Evolutionary conservation across 2,888 invertebrate genomes (phyloP).

Genomic region (Hypolimnas misippus): DNA sequence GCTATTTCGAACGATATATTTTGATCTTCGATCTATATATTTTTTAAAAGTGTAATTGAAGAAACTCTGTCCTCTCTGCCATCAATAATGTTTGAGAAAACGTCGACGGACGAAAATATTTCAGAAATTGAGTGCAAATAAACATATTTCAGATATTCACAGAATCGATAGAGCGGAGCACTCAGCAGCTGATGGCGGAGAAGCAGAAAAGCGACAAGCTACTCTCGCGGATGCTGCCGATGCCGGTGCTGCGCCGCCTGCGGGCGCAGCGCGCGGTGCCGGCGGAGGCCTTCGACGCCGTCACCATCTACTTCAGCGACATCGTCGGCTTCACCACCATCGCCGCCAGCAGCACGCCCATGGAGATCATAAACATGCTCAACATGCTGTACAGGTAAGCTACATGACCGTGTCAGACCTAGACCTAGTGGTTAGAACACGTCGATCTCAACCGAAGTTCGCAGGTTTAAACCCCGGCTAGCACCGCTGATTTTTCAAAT

Average conservation of each 20-base stretch:
- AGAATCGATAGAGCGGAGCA: constrained; percentile 76
- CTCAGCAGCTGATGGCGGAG: constrained; percentile 78
- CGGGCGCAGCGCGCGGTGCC: constrained; percentile 82
- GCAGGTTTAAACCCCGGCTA: too few species aligned
- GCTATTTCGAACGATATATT: too few species aligned
- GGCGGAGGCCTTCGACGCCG: constrained; percentile 87
- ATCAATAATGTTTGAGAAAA: too few species aligned
- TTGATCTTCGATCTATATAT: too few species aligned
- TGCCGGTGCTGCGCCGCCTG: constrained; percentile 80
- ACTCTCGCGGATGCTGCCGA: constrained; percentile 83
- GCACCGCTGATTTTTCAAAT: too few species aligned
- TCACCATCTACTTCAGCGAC: constrained; percentile 89
- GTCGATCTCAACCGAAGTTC: too few species aligned
- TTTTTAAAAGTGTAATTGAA: too few species aligned
- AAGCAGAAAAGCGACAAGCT: constrained; percentile 84
- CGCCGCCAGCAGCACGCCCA: constrained; percentile 85
- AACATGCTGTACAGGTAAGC: constrained; percentile 87
- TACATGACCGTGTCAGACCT: too few species aligned
- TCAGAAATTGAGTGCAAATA: constrained; percentile 5
- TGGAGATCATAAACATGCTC: constrained; percentile 87
- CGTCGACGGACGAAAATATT: too few species aligned
- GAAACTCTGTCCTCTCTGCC: too few species aligned
- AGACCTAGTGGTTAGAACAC: too few species aligned
- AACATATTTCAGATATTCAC: constrained; percentile 71
- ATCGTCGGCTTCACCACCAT: constrained; percentile 88